Evolutionary conservation across 2,888 invertebrate species (phyloP).

Genomic region (Drosophila anomelani): DNA sequence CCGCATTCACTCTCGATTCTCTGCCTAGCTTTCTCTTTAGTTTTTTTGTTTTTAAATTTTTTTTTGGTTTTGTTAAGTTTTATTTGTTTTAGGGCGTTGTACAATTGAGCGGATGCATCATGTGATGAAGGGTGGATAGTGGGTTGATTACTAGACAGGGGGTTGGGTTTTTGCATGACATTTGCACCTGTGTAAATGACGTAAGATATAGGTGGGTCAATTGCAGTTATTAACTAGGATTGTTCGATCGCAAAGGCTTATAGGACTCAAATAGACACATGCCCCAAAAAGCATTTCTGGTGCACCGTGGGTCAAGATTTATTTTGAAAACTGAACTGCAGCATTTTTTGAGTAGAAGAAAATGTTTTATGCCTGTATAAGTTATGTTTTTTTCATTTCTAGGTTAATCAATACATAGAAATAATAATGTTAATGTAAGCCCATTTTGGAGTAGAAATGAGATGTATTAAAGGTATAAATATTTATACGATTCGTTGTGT

Average conservation of each 20-base stretch:
- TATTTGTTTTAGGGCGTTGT: slow-evolving; percentile 75
- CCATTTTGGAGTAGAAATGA: too few relatives aligned
- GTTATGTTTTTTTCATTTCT: too few relatives aligned
- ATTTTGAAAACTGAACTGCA: too few relatives aligned
- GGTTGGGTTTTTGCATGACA: slow-evolving; percentile 45
- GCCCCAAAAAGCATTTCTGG: background rate
- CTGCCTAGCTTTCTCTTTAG: slow-evolving; percentile 28
- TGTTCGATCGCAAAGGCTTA: background rate
- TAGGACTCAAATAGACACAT: background rate
- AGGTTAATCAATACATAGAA: too few relatives aligned
- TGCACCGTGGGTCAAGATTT: too few relatives aligned
- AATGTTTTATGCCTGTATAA: too few relatives aligned
- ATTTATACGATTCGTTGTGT: too few relatives aligned
- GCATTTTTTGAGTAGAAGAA: too few relatives aligned
- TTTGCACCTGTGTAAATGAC: slow-evolving; percentile 77
- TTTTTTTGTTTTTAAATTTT: slow-evolving; percentile 12
- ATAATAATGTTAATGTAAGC: too few relatives aligned
- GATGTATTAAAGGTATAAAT: too few relatives aligned
- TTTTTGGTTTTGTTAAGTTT: slow-evolving; percentile 17
- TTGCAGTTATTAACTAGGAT: slow-evolving; percentile 29
- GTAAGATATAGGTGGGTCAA: slow-evolving; percentile 64
- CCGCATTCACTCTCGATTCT: slow-evolving; percentile 77
- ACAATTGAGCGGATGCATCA: slow-evolving; percentile 76
- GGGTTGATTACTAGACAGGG: background rate
- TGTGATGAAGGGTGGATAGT: slow-evolving; percentile 62